Percentiles rank a stretch among this genome's conserved stretches.
Evolutionary conservation across 2,888 invertebrate species (phyloP).

Genomic region (Bombylius major): DNA sequence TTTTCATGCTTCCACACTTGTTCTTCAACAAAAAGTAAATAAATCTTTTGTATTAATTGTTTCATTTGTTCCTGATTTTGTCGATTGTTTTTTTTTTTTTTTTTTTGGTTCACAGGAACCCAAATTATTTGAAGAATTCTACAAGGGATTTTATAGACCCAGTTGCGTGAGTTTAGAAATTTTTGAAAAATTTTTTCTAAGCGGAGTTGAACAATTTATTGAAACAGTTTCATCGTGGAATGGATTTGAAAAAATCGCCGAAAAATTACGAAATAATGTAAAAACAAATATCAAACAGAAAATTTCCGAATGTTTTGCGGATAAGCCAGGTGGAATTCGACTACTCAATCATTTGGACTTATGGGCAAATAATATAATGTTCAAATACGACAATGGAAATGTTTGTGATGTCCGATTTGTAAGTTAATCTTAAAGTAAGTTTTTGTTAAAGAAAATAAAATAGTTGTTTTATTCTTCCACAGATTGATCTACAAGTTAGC

Average conservation of each 20-base stretch:
- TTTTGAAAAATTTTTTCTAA: conserved; percentile 8
- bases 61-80: too few species aligned
- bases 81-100: neutral
- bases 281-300: conserved; percentile 7
- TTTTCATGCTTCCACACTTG: neutral
- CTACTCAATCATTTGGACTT: neutral
- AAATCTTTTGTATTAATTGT: too few species aligned
- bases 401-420: neutral
- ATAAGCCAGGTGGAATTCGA: neutral
- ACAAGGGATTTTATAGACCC: neutral
- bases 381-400: neutral
- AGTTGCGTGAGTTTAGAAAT: neutral
- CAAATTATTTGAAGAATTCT: conserved; percentile 8
- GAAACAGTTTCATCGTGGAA: conserved; percentile 10
- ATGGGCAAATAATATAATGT: neutral
- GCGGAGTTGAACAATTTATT: conserved; percentile 10
- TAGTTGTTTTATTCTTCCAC: neutral
- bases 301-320: neutral
- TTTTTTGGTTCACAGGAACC: conserved; percentile 14
- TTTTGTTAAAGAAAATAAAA: neutral
- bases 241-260: conserved; percentile 10
- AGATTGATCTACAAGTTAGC: conserved; percentile 2
- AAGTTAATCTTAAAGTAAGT: too few species aligned
- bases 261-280: conserved; percentile 7
- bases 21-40: neutral